Conservation (phyloP, 2,113 vertebrate species). For the Corvus cornix region DNA sequence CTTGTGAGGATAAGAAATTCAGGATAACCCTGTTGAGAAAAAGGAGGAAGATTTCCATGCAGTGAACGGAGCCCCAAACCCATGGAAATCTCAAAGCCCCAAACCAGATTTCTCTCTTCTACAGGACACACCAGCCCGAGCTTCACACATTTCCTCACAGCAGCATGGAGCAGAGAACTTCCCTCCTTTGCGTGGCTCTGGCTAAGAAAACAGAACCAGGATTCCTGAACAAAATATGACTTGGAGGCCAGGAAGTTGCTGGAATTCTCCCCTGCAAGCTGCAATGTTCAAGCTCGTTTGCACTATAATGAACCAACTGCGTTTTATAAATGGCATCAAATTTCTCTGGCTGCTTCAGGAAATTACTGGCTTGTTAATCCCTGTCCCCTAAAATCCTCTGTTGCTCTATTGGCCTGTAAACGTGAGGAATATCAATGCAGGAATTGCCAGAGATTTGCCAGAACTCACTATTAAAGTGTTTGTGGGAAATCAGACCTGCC, state of each 20-base stretch:
- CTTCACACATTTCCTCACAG: neutral
- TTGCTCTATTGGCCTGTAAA: neutral
- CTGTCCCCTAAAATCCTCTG: neutral
- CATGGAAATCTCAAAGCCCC: neutral
- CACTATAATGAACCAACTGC: neutral
- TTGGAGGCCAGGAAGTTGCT: neutral
- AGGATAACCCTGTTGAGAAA: neutral
- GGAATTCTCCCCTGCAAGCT: neutral
- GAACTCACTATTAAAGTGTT: neutral
- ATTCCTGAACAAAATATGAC: neutral
- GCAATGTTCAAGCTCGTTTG: fast-evolving
- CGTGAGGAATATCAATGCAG: neutral
- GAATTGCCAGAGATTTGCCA: neutral
- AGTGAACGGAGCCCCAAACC: neutral
- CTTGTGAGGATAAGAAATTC: neutral
- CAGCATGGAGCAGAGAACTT: neutral
- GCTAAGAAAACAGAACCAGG: neutral
- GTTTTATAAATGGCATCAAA: neutral
- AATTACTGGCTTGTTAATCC: neutral
- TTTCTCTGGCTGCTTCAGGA: neutral
- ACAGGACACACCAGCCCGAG: neutral
- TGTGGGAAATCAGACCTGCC: neutral
- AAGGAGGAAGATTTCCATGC: neutral
- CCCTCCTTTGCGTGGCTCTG: neutral
- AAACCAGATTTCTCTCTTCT: neutral